These are phyloP conservation scores for Hypercompe scribonia DNA, from an alignment of 2,888 invertebrate species.

Conservation along the genomic window DNA sequence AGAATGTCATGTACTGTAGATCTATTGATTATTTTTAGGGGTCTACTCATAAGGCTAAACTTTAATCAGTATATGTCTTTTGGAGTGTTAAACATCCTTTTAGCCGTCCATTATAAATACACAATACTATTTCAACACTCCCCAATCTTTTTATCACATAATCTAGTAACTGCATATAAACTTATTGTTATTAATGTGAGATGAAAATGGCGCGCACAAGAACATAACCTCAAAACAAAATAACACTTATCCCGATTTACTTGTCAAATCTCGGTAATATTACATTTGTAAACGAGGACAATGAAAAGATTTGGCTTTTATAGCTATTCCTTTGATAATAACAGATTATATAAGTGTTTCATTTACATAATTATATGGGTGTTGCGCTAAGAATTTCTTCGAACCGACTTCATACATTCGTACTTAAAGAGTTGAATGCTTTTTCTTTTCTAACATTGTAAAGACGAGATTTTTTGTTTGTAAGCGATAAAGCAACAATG, in stretches of 20 bases:
- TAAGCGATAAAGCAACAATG: background rate
- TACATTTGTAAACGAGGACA: slow-evolving; percentile 20
- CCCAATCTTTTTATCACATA: background rate
- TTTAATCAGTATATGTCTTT: too few species aligned
- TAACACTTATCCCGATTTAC: slow-evolving; percentile 13
- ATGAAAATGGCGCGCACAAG: background rate
- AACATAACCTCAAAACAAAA: slow-evolving; percentile 3
- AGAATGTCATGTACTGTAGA: too few species aligned
- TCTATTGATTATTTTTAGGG: too few species aligned
- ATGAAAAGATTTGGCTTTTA: slow-evolving; percentile 11
- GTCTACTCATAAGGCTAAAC: too few species aligned
- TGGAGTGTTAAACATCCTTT: too few species aligned
- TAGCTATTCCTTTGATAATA: slow-evolving; percentile 18
- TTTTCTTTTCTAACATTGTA: background rate
- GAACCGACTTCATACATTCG: background rate
- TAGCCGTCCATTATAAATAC: too few species aligned
- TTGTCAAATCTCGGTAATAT: slow-evolving; percentile 20
- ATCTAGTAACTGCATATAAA: background rate
- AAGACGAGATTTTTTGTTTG: background rate
- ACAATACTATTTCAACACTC: too few species aligned
- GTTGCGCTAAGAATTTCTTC: slow-evolving; percentile 2
- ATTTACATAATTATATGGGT: slow-evolving; percentile 24
- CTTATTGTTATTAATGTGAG: background rate
- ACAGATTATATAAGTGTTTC: slow-evolving; percentile 17
- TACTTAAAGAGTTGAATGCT: background rate